Evolutionary conservation across 2,113 vertebrate genomes (phyloP), one percentile per base, ranked within the genome.

Genomic region (Labrus mixtus): DNA sequence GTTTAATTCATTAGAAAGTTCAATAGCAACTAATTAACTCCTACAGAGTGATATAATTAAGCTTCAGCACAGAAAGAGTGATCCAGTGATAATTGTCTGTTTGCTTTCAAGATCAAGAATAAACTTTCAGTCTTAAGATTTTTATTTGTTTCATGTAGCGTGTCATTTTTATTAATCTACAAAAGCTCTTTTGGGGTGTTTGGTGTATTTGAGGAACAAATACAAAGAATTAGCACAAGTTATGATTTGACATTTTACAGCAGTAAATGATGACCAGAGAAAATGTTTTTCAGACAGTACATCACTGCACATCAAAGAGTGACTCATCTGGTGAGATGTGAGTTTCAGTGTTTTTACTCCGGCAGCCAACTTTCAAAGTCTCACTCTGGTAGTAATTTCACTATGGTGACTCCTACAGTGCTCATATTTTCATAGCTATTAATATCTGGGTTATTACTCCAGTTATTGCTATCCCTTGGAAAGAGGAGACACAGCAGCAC

Each of bases 391-490:
- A 90, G 85, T 81, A 54, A 73, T 91, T 87, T 85, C 67, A 77
- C 58, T 62, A 73, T 71, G 82, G 39, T 54, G 60, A 71, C 75
- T 87, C 85, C 82, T 61, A 60, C 88, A 64, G 77, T 39, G 73
- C 76, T 82, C 82, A 70, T 82, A 88, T 85, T 88, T 93, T 84
- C 69, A 82, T 68, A 66, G 83, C 87, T 84, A 89, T 88, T 86
- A 89, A 90, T 92, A 91, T 83, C 85, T 77, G 50, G 74, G 83
- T 84, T 88, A 88, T 87, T 78, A 77, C 75, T 73, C 69, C 58
- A 63, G 87, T 76, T 86, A 84, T 76, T 81, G 82, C 83, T 54
- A 59, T 87, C 29, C 37, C 20, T 59, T 85, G 74, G 74, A 75
- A 81, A 54, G 36, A 53, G 19, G 58, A 82, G 76, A 58, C 60